These are phyloP conservation scores for Mallotus villosus DNA, from an alignment of 2,797 vertebrate genomes.

Conservation along the genomic window DNA sequence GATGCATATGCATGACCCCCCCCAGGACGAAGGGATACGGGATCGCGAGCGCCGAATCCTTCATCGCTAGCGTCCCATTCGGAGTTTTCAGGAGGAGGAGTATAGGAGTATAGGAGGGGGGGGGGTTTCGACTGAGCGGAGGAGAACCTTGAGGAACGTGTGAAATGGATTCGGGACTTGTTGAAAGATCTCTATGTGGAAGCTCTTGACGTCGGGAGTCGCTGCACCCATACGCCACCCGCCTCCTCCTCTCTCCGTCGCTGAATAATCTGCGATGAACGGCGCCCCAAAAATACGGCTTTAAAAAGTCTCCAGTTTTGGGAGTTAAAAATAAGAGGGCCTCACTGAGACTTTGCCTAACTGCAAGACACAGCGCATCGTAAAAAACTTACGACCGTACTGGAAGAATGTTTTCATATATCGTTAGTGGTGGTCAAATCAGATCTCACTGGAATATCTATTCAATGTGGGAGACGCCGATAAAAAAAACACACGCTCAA, in stretches of 20 bases:
- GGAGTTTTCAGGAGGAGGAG: conserved; percentile 56
- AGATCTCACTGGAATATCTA: neutral
- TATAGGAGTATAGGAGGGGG: too few species aligned
- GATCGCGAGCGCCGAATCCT: conserved; percentile 68
- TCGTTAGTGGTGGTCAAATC: neutral
- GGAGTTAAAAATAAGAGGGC: neutral
- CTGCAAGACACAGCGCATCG: neutral
- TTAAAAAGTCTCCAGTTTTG: neutral
- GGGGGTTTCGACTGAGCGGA: conserved; percentile 45
- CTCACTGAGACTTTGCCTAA: neutral
- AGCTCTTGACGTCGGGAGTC: conserved; percentile 55
- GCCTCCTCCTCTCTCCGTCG: conserved; percentile 46
- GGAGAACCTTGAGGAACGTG: conserved; percentile 64
- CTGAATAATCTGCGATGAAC: conserved; percentile 20
- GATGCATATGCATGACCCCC: conserved; percentile 80
- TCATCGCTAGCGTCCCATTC: conserved; percentile 73
- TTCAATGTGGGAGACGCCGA: conserved; percentile 34
- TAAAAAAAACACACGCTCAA: conserved; percentile 43
- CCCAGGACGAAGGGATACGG: conserved; percentile 68
- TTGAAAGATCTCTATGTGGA: conserved; percentile 71
- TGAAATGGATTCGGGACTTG: conserved; percentile 67
- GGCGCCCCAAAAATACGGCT: neutral
- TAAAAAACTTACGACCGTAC: neutral
- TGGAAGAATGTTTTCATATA: neutral
- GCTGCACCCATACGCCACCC: conserved; percentile 39